Conservation (phyloP, 2,888 invertebrate genomes). For the Hanleya hanleyi region DNA sequence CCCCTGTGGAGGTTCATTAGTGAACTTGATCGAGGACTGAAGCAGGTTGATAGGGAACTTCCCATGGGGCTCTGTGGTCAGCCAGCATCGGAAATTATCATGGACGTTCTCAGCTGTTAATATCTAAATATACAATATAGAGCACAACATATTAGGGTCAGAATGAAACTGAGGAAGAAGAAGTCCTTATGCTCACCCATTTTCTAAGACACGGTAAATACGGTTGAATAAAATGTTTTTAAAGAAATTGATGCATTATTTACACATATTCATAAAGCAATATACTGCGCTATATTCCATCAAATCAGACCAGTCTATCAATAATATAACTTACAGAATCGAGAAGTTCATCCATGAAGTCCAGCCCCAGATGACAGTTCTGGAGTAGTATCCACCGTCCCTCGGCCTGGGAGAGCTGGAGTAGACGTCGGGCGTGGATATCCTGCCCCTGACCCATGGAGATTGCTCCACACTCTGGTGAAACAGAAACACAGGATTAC, state of each 20-base stretch:
- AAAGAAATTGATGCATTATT: too few species aligned
- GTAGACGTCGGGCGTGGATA: conserved; percentile 87
- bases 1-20: conserved; percentile 97
- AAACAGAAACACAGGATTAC: not conserved
- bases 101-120: conserved; percentile 82
- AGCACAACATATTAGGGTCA: not conserved
- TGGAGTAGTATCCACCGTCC: conserved; percentile 97
- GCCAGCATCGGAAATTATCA: conserved; percentile 90
- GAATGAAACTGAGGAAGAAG: too few species aligned
- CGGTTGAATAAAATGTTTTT: too few species aligned
- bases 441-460: conserved; percentile 99
- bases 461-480: conserved; percentile 80
- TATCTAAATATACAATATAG: conserved; percentile 41
- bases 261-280: too few species aligned
- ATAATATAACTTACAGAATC: conserved; percentile 81
- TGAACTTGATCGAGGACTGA: conserved; percentile 97
- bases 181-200: too few species aligned
- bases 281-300: too few species aligned
- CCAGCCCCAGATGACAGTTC: conserved; percentile 95
- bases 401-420: conserved; percentile 83
- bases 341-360: conserved; percentile 94
- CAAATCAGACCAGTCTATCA: not conserved
- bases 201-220: too few species aligned
- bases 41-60: conserved; percentile 91
- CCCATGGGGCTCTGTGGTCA: conserved; percentile 94